A percentile compares a stretch with the other conserved stretches of the same genome.
Evolutionary conservation across 2,113 vertebrate genomes (phyloP).

Genomic region (Melanerpes formicivorus): DNA sequence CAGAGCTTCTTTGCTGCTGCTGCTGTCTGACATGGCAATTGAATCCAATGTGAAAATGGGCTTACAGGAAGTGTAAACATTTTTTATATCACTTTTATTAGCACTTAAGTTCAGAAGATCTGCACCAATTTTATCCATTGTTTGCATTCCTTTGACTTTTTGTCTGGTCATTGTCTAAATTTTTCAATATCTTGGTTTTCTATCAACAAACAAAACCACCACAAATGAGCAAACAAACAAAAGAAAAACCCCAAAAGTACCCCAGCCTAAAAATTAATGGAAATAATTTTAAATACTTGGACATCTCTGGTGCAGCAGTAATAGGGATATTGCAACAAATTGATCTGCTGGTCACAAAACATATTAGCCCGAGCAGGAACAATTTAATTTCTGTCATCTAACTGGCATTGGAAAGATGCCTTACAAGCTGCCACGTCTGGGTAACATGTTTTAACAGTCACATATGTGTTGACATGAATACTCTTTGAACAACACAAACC

Average conservation of each 20-base stretch:
- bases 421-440: accelerated
- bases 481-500: accelerated
- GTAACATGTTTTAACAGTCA: not conserved
- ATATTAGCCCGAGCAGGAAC: not conserved
- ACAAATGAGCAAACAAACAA: not conserved
- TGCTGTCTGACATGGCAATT: not conserved
- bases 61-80: not conserved
- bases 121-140: not conserved
- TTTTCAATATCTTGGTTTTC: not conserved
- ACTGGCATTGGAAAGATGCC: not conserved
- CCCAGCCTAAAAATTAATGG: no score
- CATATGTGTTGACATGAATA: not conserved
- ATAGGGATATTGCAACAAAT: not conserved
- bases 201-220: not conserved
- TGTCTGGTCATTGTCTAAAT: not conserved
- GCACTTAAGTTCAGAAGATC: not conserved
- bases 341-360: not conserved
- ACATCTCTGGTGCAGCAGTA: not conserved
- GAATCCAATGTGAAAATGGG: not conserved
- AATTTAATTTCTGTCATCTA: not conserved
- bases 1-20: not conserved
- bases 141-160: not conserved
- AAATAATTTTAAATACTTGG: not conserved
- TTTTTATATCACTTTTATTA: not conserved
- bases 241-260: not conserved